A percentile compares a stretch with the other conserved stretches of the same genome.
Evolutionary conservation across 2,797 vertebrate species (phyloP).

Genomic region (Paratrypauchen microcephalus): DNA sequence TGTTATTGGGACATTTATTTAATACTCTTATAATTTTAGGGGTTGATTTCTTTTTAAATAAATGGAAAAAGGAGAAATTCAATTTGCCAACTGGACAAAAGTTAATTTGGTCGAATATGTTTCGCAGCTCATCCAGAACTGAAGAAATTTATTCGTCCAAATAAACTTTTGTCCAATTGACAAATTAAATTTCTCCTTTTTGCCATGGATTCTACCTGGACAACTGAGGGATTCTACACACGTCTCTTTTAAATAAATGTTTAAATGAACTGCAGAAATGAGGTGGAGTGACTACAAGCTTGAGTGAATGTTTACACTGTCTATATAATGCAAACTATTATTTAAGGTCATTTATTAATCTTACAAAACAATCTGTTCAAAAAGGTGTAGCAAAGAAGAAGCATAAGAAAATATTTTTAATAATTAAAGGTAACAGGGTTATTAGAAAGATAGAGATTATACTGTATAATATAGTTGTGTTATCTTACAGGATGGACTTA

Average conservation of each 20-base stretch:
- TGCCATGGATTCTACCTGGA: no score
- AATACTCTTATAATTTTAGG: constrained; percentile 13
- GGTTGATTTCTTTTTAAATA: constrained; percentile 55
- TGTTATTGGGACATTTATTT: neutral
- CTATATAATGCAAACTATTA: neutral
- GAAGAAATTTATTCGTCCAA: no score
- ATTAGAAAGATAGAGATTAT: neutral
- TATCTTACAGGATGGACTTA: constrained; percentile 25
- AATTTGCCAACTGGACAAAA: no score
- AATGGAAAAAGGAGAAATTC: no score
- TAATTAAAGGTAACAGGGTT: neutral
- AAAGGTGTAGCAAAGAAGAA: constrained; percentile 26
- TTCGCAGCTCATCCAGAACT: no score
- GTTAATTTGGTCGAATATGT: no score
- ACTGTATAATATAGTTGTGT: neutral
- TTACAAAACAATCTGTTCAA: constrained; percentile 44
- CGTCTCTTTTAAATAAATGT: constrained; percentile 55
- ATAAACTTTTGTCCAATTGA: no score
- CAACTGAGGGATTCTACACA: no score
- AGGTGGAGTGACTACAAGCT: neutral
- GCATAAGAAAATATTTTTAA: constrained; percentile 45
- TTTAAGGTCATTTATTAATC: constrained; percentile 39
- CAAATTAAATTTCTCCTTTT: no score
- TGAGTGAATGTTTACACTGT: neutral
- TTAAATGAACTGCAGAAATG: constrained; percentile 32